A percentile compares a stretch with the other conserved stretches of the same genome.
Conservation (phyloP, 2,797 vertebrate species). For the Protosalanx chinensis region DNA sequence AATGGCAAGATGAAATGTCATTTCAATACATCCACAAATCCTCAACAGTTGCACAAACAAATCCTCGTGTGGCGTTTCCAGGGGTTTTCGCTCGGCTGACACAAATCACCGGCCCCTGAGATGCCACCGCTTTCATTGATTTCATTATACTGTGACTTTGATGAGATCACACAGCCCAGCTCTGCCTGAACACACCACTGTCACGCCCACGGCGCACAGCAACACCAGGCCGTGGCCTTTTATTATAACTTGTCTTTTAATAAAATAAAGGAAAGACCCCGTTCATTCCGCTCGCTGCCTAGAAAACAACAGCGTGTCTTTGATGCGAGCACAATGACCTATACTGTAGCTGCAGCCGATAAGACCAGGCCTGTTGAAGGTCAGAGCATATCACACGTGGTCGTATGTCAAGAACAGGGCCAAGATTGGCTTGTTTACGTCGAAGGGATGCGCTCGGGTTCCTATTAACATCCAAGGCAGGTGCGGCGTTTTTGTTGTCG, state of each 20-base stretch:
- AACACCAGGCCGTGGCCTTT: constrained; percentile 17
- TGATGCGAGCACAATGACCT: constrained; percentile 33
- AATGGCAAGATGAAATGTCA: constrained; percentile 52
- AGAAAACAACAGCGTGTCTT: constrained; percentile 20
- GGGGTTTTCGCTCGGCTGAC: constrained; percentile 23
- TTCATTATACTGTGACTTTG: constrained; percentile 54
- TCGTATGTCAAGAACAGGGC: background rate
- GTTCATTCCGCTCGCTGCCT: constrained; percentile 24
- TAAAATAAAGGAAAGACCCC: constrained; percentile 13
- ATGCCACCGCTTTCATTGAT: constrained; percentile 59
- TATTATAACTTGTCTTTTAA: background rate
- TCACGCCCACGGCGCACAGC: background rate
- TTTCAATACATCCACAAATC: constrained; percentile 68
- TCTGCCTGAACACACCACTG: constrained; percentile 8
- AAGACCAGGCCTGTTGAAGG: constrained; percentile 8
- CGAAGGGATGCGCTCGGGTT: background rate
- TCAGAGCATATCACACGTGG: background rate
- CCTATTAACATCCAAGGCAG: background rate
- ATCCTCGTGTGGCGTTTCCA: constrained; percentile 17
- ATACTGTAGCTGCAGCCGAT: background rate
- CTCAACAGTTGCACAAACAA: constrained; percentile 56
- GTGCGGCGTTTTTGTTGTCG: background rate
- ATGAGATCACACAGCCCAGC: constrained; percentile 48
- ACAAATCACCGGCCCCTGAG: constrained; percentile 49
- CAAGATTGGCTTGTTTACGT: background rate